Conservation (phyloP, 2,888 invertebrate species). For the Fragum whitleyi region DNA sequence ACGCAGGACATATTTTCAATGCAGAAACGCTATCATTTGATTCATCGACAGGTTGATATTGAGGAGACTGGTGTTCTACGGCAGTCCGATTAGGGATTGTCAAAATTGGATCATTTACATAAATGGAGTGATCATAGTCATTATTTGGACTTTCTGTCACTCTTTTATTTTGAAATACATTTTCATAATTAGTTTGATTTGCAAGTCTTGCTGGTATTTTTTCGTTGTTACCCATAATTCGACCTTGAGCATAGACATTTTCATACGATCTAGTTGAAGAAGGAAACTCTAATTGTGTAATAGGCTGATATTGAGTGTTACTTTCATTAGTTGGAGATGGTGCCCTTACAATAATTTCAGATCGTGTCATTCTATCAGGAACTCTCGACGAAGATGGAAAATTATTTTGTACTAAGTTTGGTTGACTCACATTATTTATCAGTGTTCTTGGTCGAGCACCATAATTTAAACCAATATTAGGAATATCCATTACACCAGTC, state of each 20-base stretch:
- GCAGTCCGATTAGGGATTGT: background rate
- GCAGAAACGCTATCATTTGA: slow-evolving; percentile 34
- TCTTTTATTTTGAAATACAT: slow-evolving; percentile 29
- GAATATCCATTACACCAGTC: background rate
- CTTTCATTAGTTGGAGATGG: background rate
- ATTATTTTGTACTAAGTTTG: background rate
- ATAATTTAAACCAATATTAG: background rate
- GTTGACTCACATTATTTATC: background rate
- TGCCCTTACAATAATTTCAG: slow-evolving; percentile 42
- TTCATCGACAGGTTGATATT: background rate
- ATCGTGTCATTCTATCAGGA: slow-evolving; percentile 56
- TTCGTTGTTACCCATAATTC: background rate
- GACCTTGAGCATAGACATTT: slow-evolving; percentile 5
- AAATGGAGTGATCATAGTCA: slow-evolving; percentile 7
- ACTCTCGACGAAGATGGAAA: slow-evolving; percentile 16
- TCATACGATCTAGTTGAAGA: background rate
- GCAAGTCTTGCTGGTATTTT: background rate
- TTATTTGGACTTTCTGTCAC: slow-evolving; percentile 4
- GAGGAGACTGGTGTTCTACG: background rate
- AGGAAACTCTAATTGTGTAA: background rate
- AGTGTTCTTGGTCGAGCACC: slow-evolving; percentile 37
- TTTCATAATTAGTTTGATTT: slow-evolving; percentile 57
- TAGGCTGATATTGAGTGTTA: background rate
- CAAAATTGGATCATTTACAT: slow-evolving; percentile 13
- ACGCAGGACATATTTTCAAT: slow-evolving; percentile 75